phyloP scores from a whole-genome alignment of 2,888 invertebrate species.

The Drosophila affinis region DNA sequence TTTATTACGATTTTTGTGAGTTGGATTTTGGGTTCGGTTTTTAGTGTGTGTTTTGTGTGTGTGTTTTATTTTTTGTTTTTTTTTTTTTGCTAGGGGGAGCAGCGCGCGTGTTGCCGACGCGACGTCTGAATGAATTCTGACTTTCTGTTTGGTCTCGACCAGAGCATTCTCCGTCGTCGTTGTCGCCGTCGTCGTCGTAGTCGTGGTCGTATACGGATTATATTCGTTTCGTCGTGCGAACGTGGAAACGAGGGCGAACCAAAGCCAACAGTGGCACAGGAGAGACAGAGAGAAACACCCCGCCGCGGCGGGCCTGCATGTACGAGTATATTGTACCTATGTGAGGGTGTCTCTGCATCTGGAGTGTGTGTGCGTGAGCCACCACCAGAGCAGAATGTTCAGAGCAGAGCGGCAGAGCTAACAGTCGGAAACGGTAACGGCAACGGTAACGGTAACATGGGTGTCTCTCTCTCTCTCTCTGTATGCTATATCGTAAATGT shows the following conservation, averaged over 20 bases:
- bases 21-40: conserved; percentile 36
- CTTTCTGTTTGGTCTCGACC: conserved; percentile 73
- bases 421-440: neutral
- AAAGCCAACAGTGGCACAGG: conserved; percentile 1
- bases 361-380: conserved; percentile 52
- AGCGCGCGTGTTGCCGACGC: conserved; percentile 84
- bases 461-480: conserved; percentile 8
- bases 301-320: conserved; percentile 4
- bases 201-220: conserved; percentile 29
- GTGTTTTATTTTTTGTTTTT: conserved; percentile 21
- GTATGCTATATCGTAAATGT: conserved; percentile 43
- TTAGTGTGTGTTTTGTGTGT: conserved; percentile 45
- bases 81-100: conserved; percentile 68
- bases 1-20: conserved; percentile 5
- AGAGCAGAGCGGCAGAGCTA: neutral
- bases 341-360: conserved; percentile 22
- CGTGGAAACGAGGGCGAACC: neutral
- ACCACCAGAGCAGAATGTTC: conserved; percentile 57
- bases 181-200: conserved; percentile 27
- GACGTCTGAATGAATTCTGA: conserved; percentile 82
- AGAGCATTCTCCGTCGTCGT: conserved; percentile 50
- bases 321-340: conserved; percentile 42
- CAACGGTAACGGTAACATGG: neutral
- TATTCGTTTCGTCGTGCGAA: neutral
- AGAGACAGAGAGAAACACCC: conserved; percentile 30